Evolutionary conservation across 2,797 vertebrate species (phyloP).

Genomic region (Todus mexicanus): DNA sequence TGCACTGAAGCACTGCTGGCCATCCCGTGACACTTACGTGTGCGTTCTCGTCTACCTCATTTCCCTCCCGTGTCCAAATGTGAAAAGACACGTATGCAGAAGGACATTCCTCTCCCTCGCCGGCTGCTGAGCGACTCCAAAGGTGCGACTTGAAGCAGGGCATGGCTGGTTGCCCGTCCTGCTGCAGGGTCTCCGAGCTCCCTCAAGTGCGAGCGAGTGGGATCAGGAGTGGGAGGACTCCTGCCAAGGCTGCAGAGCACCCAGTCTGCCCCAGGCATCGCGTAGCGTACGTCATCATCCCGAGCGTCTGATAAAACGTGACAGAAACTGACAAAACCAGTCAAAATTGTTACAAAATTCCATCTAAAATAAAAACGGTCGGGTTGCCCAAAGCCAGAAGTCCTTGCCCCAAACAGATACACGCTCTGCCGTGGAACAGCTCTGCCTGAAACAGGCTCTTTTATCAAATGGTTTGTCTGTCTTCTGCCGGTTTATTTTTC

Average conservation of each 20-base stretch:
- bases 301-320: not conserved
- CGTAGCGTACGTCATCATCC: not conserved
- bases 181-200: not conserved
- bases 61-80: not conserved
- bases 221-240: not conserved
- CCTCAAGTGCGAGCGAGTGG: not conserved
- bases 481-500: not conserved
- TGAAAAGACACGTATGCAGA: not conserved
- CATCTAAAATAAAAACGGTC: not conserved
- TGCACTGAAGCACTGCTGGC: not conserved
- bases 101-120: not conserved
- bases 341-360: not conserved
- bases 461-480: not conserved
- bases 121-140: not conserved
- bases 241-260: not conserved
- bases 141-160: not conserved
- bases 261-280: not conserved
- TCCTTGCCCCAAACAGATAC: not conserved
- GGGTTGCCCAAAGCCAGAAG: not conserved
- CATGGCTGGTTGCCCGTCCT: not conserved
- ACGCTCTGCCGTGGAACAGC: accelerated
- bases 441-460: not conserved
- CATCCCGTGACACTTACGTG: not conserved
- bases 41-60: not conserved
- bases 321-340: not conserved